These are phyloP conservation scores for Phalera bucephala DNA, from an alignment of 2,888 invertebrate species.

Conservation along the genomic window DNA sequence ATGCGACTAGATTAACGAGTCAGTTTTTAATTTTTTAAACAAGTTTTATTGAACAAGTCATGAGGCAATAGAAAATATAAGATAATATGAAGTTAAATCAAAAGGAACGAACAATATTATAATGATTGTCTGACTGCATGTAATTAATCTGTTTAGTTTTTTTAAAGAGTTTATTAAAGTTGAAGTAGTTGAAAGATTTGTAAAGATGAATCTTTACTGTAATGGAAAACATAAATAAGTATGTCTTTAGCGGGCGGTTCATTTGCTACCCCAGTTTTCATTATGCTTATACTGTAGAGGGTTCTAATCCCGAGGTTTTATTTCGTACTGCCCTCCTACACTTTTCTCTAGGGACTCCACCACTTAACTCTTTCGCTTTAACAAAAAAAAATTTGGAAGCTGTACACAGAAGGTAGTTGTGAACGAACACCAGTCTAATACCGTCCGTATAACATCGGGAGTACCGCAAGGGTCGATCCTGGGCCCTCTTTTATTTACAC, in stretches of 20 bases:
- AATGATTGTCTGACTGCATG: neutral
- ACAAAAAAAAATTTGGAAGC: neutral
- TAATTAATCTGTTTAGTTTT: neutral
- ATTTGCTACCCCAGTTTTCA: neutral
- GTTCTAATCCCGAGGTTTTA: neutral
- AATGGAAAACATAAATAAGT: neutral
- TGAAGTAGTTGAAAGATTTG: neutral
- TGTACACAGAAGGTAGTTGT: no score
- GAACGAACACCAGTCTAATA: no score
- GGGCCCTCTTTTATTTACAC: no score
- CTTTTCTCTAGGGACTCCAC: neutral
- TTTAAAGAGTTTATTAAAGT: neutral
- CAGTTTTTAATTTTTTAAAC: no score
- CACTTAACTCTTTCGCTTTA: neutral
- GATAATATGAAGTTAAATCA: neutral
- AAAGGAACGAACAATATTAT: neutral
- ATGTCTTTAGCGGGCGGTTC: neutral
- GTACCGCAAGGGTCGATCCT: no score
- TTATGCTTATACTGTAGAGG: neutral
- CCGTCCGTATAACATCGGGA: no score
- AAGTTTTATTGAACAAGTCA: no score
- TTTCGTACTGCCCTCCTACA: neutral
- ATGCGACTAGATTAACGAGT: no score
- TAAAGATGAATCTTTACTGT: neutral
- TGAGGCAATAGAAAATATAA: no score